A percentile compares a stretch with the other conserved stretches of the same genome.
phyloP scores from a whole-genome alignment of 2,797 vertebrate genomes.

The Sarcoramphus papa region DNA sequence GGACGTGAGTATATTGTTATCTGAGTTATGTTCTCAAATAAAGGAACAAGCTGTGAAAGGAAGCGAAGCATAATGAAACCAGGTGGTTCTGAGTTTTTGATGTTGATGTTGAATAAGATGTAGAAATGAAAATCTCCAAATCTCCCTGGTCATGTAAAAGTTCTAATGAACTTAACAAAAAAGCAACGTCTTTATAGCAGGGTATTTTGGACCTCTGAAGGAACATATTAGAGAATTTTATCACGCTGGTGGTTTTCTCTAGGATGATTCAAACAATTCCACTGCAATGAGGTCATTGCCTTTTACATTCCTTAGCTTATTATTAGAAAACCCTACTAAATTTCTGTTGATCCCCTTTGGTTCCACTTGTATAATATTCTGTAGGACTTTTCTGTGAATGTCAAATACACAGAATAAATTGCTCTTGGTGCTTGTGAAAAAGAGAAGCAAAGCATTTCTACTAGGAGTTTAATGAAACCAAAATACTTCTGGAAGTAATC shows the following conservation, averaged over 20 bases:
- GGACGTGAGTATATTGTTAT: conserved; percentile 73
- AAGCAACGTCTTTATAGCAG: neutral
- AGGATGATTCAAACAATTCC: neutral
- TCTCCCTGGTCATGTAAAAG: neutral
- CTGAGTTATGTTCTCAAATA: conserved; percentile 40
- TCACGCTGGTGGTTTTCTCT: neutral
- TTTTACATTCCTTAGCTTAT: neutral
- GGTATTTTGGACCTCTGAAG: neutral
- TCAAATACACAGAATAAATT: neutral
- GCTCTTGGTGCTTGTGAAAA: neutral
- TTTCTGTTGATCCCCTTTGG: conserved; percentile 11
- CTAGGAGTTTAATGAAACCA: conserved; percentile 29
- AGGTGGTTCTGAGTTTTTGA: conserved; percentile 59
- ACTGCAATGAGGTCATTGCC: neutral
- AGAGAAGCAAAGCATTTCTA: conserved; percentile 24
- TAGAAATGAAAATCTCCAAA: neutral
- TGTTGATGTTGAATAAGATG: neutral
- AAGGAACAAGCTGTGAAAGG: conserved; percentile 58
- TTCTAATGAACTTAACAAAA: neutral
- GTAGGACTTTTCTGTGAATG: neutral
- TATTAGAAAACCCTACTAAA: conserved; percentile 14
- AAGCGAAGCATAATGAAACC: conserved; percentile 51
- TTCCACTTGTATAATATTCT: neutral
- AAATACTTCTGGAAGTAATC: conserved; percentile 34
- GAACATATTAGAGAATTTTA: neutral